Base-by-base conservation (phyloP, 2,797 vertebrate genomes). In the Tolypeutes matacus region DNA sequence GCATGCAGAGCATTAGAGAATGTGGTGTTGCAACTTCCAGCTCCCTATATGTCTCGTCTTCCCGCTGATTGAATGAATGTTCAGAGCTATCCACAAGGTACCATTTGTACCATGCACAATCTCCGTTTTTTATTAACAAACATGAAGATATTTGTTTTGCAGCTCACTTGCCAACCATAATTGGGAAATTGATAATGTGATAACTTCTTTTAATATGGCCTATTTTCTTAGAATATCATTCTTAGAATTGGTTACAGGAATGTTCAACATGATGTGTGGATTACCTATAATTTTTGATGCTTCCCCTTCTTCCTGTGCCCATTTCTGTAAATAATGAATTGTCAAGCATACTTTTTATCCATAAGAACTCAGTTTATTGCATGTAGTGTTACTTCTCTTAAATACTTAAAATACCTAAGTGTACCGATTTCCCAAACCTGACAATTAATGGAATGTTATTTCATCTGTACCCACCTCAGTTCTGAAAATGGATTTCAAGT, bases 81-180 rank as follows among this genome's bases (percentile, higher is more conserved):
- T 58, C n/a, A 17, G 1, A 12, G 20, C 36, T 25, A 0, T 51
- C 27, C 27, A 21, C 5, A 4, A 31, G 10, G 27, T 27, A 11
- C 31, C 23, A 1, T 39, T 12, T 27, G 7, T 17, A 7, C 53
- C 39, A 13, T 2, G 62, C 13, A 0, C 23, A 2, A 60, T 31
- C 14, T 39, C 70, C 75, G 1, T 9, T 15, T 73, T 65, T 42
- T 39, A 6, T 65, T 27, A 20, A 27, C 11, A 39, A 29, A 12
- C 27, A 29, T 62, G 25, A 62, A 36, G 42, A 51, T 34, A 20
- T 51, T 5, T 25, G 4, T 49, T n/a, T 91, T 17, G 42, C 1
- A 60, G 14, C 1, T 39, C 5, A 9, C 9, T 60, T 23, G 23
- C 27, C 62, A 31, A 58, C 31, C 29, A 0, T 39, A 9, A 25